Conservation (phyloP, 1,140 invertebrate species). For the Sitodiplosis mosellana region DNA sequence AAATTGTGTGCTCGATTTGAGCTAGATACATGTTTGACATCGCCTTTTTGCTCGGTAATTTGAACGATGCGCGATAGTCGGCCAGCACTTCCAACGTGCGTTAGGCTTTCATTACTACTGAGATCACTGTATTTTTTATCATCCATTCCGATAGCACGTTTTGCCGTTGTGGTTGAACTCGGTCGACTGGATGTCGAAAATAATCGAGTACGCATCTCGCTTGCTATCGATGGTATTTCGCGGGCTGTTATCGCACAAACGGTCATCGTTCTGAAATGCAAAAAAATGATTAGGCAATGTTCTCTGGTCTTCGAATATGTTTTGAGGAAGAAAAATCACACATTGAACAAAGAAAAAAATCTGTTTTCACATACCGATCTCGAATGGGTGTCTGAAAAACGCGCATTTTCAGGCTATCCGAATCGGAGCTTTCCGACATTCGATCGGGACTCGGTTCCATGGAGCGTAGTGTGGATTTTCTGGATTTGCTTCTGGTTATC, state of each 20-base stretch:
- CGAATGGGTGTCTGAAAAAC: not conserved
- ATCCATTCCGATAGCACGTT: slow-evolving; percentile 1
- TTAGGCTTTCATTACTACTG: slow-evolving; percentile 21
- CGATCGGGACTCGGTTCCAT: slow-evolving; percentile 26
- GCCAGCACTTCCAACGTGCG: slow-evolving; percentile 25
- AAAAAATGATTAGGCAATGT: no score
- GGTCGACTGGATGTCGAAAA: not conserved
- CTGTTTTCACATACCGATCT: no score
- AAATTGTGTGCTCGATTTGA: slow-evolving; percentile 8
- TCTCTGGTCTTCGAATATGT: no score
- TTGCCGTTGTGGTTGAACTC: not conserved
- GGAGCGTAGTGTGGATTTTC: slow-evolving; percentile 13
- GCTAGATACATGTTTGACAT: slow-evolving; percentile 32
- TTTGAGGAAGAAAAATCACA: no score
- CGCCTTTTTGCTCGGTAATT: slow-evolving; percentile 34
- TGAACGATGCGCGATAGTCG: slow-evolving; percentile 33
- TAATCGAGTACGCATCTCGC: not conserved
- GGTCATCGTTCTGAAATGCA: no score
- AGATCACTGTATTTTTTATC: slow-evolving; percentile 9
- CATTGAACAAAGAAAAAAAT: no score
- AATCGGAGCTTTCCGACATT: slow-evolving; percentile 42
- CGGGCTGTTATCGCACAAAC: no score
- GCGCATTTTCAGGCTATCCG: slow-evolving; percentile 37
- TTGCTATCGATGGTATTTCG: no score
- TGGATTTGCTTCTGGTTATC: slow-evolving; percentile 16